A percentile compares a stretch with the other conserved stretches of the same genome.
Evolutionary conservation across 2,888 invertebrate species (phyloP).

Genomic region (Nephrotoma guestfalica): DNA sequence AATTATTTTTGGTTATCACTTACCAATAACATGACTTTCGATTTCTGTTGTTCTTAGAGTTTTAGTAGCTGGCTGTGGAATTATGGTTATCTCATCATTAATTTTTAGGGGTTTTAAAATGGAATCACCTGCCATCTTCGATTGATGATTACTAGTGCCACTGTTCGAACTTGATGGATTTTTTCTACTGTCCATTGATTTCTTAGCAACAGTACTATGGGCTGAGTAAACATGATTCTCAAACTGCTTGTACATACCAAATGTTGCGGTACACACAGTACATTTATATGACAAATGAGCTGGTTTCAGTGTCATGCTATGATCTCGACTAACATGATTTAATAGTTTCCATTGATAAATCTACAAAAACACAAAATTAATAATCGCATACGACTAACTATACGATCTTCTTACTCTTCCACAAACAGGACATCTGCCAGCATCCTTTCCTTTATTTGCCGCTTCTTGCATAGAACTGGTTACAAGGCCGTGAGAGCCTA

Average conservation of each 20-base stretch:
- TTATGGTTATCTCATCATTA: constrained; percentile 80
- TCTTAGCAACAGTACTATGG: constrained; percentile 78
- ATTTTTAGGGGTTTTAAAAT: constrained; percentile 68
- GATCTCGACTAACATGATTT: constrained; percentile 83
- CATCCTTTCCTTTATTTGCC: constrained; percentile 87
- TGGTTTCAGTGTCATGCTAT: constrained; percentile 80
- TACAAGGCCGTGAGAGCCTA: constrained; percentile 87
- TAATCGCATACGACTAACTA: constrained; percentile 1
- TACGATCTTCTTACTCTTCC: constrained; percentile 54
- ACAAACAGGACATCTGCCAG: constrained; percentile 88
- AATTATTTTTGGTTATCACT: constrained; percentile 11
- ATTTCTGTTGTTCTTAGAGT: constrained; percentile 24
- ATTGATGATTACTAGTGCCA: constrained; percentile 16
- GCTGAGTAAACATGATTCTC: constrained; percentile 90
- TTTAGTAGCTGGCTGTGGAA: constrained; percentile 59
- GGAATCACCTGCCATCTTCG: constrained; percentile 38
- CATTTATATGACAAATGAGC: constrained; percentile 91
- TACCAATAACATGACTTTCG: constrained; percentile 33
- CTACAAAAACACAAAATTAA: constrained; percentile 33
- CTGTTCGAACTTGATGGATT: constrained; percentile 22
- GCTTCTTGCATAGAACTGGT: constrained; percentile 94
- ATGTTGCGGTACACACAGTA: constrained; percentile 87
- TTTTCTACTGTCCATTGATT: constrained; percentile 67
- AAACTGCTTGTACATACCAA: constrained; percentile 90
- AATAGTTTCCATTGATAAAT: constrained; percentile 88